phyloP scores from a whole-genome alignment of 2,797 vertebrate species.

The Falco peregrinus region DNA sequence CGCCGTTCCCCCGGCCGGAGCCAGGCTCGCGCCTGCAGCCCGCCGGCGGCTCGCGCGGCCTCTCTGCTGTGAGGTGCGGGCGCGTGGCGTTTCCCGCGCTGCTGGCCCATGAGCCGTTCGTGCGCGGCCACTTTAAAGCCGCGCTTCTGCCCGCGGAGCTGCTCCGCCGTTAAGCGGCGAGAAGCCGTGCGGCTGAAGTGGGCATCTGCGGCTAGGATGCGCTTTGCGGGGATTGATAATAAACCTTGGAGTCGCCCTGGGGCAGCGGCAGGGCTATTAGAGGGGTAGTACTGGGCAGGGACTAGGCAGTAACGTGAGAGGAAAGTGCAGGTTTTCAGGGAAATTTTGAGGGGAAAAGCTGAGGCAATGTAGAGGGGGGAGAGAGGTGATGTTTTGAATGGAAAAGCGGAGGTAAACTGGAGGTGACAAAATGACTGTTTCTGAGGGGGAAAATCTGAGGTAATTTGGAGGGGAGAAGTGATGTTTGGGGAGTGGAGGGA shows the following conservation, averaged over 20 bases:
- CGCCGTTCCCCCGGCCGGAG: too few species aligned
- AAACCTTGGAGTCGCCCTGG: too few species aligned
- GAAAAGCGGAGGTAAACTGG: background rate
- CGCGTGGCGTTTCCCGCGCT: background rate
- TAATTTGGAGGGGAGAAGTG: background rate
- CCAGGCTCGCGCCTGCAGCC: too few species aligned
- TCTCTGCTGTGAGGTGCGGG: too few species aligned
- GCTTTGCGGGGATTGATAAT: too few species aligned
- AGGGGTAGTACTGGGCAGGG: too few species aligned
- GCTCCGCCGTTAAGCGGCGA: too few species aligned
- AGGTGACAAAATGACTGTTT: background rate
- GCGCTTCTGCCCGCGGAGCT: too few species aligned
- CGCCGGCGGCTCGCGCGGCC: background rate
- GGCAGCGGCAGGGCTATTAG: too few species aligned
- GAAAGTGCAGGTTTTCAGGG: background rate
- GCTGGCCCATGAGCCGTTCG: background rate
- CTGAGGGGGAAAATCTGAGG: background rate
- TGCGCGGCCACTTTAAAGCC: too few species aligned
- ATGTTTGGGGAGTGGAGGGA: background rate
- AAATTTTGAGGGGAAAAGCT: background rate
- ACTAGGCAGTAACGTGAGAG: too few species aligned
- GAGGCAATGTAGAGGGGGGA: background rate
- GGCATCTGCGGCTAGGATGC: too few species aligned
- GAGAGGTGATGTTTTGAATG: background rate
- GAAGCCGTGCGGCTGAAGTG: background rate